Evolutionary conservation across 2,888 invertebrate species (phyloP).

Genomic region (Blastobasis adustella): DNA sequence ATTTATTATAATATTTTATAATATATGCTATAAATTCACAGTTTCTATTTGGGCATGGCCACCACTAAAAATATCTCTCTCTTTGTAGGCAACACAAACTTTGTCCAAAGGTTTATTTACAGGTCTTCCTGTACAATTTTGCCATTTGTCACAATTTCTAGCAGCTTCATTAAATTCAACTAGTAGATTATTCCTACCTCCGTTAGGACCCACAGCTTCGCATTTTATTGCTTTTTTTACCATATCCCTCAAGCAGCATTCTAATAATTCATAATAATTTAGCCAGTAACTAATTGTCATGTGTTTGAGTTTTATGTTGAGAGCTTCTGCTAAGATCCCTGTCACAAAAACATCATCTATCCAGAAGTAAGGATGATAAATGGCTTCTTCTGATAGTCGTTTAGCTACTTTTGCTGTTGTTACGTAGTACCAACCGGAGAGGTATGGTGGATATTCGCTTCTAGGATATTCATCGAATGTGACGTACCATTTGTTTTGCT

Average conservation of each 20-base stretch:
- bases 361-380: slow-evolving; percentile 85
- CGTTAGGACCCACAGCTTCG: slow-evolving; percentile 84
- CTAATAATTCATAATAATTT: slow-evolving; percentile 80
- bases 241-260: slow-evolving; percentile 82
- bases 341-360: slow-evolving; percentile 80
- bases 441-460: slow-evolving; percentile 80
- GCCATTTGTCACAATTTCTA: slow-evolving; percentile 67
- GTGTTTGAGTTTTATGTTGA: slow-evolving; percentile 73
- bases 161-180: slow-evolving; percentile 78
- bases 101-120: slow-evolving; percentile 65
- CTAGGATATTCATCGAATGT: slow-evolving; percentile 77
- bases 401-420: slow-evolving; percentile 79
- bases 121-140: slow-evolving; percentile 68
- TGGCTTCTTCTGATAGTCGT: slow-evolving; percentile 71
- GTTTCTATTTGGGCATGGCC: slow-evolving; percentile 32
- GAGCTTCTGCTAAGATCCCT: slow-evolving; percentile 34
- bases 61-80: slow-evolving; percentile 43
- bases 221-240: slow-evolving; percentile 75
- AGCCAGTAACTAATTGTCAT: slow-evolving; percentile 78
- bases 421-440: slow-evolving; percentile 90
- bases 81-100: slow-evolving; percentile 73
- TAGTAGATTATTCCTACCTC: slow-evolving; percentile 81
- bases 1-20: no score
- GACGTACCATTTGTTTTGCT: slow-evolving; percentile 88
- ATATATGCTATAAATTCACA: slow-evolving; percentile 17